Conservation (phyloP, 1,140 invertebrate genomes). For the Procambarus clarkii region DNA sequence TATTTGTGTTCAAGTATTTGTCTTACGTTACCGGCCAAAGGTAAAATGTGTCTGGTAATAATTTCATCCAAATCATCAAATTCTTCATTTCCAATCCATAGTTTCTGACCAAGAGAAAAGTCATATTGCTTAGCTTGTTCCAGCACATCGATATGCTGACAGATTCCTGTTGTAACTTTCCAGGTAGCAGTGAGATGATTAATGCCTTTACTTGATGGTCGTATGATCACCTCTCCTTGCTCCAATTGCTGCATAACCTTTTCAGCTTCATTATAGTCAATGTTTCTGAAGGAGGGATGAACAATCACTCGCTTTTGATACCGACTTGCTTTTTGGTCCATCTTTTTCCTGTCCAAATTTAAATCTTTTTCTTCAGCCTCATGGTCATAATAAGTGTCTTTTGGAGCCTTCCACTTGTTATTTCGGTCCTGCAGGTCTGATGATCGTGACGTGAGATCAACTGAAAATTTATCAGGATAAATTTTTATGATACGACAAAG, state of each 20-base stretch:
- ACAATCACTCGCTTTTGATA: no score
- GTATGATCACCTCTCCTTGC: no score
- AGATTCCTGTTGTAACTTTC: no score
- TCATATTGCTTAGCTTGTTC: constrained; percentile 82
- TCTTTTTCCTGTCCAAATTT: constrained; percentile 86
- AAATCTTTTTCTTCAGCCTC: constrained; percentile 89
- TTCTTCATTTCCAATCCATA: constrained; percentile 92
- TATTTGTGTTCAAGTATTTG: constrained; percentile 92
- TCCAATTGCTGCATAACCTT: no score
- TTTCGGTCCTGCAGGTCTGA: constrained; percentile 95
- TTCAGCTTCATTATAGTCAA: no score
- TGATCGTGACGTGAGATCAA: constrained; percentile 94
- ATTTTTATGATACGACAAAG: constrained; percentile 97
- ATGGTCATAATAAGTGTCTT: constrained; percentile 94
- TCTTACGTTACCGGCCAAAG: constrained; percentile 94
- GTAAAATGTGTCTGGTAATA: constrained; percentile 95
- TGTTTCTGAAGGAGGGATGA: no score
- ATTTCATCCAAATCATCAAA: constrained; percentile 99
- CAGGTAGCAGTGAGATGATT: no score
- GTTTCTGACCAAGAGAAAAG: constrained; percentile 92
- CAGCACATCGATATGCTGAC: constrained; percentile 74
- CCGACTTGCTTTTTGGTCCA: constrained; percentile 81
- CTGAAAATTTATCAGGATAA: constrained; percentile 94
- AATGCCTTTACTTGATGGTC: no score
- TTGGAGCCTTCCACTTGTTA: constrained; percentile 90